Base-by-base conservation (phyloP, 2,888 invertebrate species). In the Lycaena phlaeas region DNA sequence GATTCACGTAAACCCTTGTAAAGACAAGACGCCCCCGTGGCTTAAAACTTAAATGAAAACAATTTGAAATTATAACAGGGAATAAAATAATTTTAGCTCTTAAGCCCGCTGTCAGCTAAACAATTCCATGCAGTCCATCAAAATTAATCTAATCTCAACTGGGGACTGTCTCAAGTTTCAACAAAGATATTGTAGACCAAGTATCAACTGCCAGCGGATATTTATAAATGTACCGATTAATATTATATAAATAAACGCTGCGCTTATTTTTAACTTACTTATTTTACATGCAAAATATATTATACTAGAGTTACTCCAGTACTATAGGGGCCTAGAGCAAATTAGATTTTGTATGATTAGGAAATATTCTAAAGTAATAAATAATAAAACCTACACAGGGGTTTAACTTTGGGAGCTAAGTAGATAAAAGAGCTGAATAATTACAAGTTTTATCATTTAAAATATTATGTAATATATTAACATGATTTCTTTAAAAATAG, bases 111-210 rank as follows among this genome's bases (percentile, higher is more conserved):
- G 81, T 78, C 78, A 73, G 64, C 72, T 66, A 63, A 73, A 77
- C 78, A 78, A 78, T 81, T 74, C 68, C 62, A 66, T 68, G 63
- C 71, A 76, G 82, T 79, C 78, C 72, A 79, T 81, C 82, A 79
- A 74, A 78, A 81, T 82, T 82, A 81, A 81, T 84, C 76, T 77
- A 75, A 68, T 76, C 70, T 72, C 76, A 79, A 78, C 73, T 77
- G 46, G 51, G 56, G 63, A 53, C 70, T 65, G 76, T 73, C 71
- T 76, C 64, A 62, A 79, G 72, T 75, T 79, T 68, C 72, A 72
- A 77, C 77, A 78, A 77, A 74, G 78, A 77, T 76, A 77, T 75
- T 72, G 73, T 64, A 66, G 74, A 77, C 70, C 70, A 68, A 70
- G 68, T 70, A 71, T 68, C 66, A 37, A 37, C 22, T 12, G 11